phyloP scores from a whole-genome alignment of 1,140 invertebrate genomes.

The Hypothenemus hampei region DNA sequence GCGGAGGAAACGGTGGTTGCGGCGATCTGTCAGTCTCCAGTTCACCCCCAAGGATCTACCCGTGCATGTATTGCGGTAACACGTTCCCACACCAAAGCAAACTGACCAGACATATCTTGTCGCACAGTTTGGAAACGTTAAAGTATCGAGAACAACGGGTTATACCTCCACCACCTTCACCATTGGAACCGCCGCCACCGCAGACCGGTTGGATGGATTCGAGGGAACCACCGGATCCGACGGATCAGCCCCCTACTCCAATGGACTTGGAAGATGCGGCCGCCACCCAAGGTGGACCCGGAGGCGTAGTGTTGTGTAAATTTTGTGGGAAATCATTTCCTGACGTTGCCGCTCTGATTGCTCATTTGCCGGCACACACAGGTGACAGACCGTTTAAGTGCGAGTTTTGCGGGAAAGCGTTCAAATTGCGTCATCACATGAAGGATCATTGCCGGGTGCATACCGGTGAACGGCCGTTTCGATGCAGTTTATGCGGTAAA shows the following conservation, averaged over 20 bases:
- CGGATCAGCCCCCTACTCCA: constrained; percentile 50
- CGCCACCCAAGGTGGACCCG: constrained; percentile 47
- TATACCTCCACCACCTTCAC: constrained; percentile 15
- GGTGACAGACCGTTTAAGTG: constrained; percentile 85
- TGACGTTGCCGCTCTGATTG: constrained; percentile 78
- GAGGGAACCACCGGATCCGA: constrained; percentile 49
- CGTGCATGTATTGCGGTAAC: constrained; percentile 82
- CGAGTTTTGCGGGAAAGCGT: constrained; percentile 86
- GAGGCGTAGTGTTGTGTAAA: constrained; percentile 78
- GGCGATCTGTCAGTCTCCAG: too few species aligned
- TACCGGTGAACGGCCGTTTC: constrained; percentile 84
- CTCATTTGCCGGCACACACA: constrained; percentile 81
- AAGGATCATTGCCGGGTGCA: constrained; percentile 89
- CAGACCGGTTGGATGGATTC: constrained; percentile 21
- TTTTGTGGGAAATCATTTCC: constrained; percentile 87
- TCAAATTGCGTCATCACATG: constrained; percentile 87
- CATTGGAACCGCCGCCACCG: constrained; percentile 10
- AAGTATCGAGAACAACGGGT: constrained; percentile 73
- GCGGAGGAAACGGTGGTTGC: constrained; percentile 36
- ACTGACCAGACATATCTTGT: constrained; percentile 80
- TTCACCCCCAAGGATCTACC: constrained; percentile 54
- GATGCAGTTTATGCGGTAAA: constrained; percentile 82
- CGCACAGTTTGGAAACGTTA: constrained; percentile 77
- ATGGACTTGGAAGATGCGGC: constrained; percentile 38
- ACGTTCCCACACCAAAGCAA: constrained; percentile 84